Percentiles rank a stretch among this genome's conserved stretches.
These are phyloP conservation scores for Rhinogobio ventralis DNA, from an alignment of 2,797 vertebrate genomes.

Conservation along the genomic window DNA sequence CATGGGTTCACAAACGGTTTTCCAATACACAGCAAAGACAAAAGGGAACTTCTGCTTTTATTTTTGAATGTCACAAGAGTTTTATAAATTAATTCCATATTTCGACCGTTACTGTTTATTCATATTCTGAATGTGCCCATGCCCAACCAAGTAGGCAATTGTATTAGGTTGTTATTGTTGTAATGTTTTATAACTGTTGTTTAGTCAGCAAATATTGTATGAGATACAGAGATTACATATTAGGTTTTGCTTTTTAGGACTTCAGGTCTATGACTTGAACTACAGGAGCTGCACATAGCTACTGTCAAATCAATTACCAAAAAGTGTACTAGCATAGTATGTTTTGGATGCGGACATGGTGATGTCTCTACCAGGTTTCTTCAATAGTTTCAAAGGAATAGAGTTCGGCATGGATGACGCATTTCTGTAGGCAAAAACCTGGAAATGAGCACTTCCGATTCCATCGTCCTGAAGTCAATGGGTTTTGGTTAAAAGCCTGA, in stretches of 20 bases:
- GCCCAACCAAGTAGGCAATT: background rate
- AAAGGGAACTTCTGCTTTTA: slow-evolving; percentile 12
- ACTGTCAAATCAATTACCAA: background rate
- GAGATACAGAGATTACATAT: background rate
- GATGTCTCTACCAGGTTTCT: background rate
- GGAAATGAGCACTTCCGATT: no score
- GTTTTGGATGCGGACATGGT: background rate
- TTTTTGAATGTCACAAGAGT: slow-evolving; percentile 17
- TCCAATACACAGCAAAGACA: slow-evolving; percentile 29
- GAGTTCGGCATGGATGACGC: no score
- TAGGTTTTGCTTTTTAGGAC: background rate
- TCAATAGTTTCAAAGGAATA: background rate
- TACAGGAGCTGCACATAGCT: background rate
- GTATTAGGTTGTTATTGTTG: slow-evolving; percentile 6
- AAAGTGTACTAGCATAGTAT: background rate
- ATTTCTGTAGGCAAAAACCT: no score
- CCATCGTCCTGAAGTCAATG: no score
- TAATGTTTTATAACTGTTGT: slow-evolving; percentile 15
- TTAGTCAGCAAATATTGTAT: slow-evolving; percentile 2
- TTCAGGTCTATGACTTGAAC: background rate
- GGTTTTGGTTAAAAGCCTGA: no score
- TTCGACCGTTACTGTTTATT: slow-evolving; percentile 14
- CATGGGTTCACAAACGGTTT: slow-evolving; percentile 15
- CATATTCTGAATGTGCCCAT: background rate
- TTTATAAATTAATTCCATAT: slow-evolving; percentile 21